phyloP scores from a whole-genome alignment of 92 coral and sea anemone genomes.

The Epizoanthus illoricatus region DNA sequence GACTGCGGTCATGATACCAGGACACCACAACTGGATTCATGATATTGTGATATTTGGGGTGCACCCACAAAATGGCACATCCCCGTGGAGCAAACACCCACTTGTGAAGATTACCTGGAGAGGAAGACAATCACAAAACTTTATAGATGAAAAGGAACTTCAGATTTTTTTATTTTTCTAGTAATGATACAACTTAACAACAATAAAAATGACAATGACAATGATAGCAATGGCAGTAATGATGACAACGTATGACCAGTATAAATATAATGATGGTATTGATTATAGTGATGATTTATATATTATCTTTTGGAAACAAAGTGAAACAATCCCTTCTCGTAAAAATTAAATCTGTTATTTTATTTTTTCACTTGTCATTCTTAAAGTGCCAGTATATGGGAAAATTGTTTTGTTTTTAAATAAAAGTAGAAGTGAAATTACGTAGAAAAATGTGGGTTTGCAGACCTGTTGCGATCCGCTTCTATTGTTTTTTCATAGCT shows the following conservation, averaged over 20 bases:
- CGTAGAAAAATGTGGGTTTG: no score
- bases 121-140: no score
- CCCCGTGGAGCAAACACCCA: conserved; percentile 82
- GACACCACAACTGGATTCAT: conserved; percentile 76
- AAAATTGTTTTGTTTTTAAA: no score
- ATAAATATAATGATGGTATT: neutral
- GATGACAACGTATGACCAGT: neutral
- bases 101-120: conserved; percentile 73
- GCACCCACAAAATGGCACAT: conserved; percentile 79
- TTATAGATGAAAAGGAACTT: no score
- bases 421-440: no score
- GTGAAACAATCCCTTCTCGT: neutral
- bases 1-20: conserved; percentile 67
- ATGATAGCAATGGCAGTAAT: neutral
- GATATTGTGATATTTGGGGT: conserved; percentile 67
- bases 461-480: no score
- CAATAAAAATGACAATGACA: neutral
- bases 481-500: no score
- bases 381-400: no score
- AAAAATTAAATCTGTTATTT: no score
- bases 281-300: neutral
- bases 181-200: neutral
- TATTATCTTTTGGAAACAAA: neutral
- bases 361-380: no score
- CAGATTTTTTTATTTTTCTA: no score